Percentiles rank a stretch among this genome's conserved stretches.
Conservation (phyloP, 2,797 vertebrate genomes). For the Catamblyrhynchus diadema region DNA sequence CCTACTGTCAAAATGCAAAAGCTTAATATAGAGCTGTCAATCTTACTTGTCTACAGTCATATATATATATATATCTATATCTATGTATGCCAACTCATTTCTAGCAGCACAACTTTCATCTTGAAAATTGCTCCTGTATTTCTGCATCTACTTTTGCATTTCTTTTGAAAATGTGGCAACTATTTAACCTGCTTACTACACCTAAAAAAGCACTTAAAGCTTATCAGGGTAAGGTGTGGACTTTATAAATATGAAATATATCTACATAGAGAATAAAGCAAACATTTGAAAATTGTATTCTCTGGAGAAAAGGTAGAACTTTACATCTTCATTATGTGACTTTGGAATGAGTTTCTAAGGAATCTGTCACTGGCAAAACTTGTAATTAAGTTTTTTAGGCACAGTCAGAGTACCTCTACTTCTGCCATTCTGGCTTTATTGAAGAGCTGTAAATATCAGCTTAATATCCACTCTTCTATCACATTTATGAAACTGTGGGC, state of each 20-base stretch:
- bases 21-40: not conserved
- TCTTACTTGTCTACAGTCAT: not conserved
- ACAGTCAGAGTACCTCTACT: not conserved
- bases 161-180: not conserved
- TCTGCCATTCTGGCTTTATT: not conserved
- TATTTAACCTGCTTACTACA: not conserved
- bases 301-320: not conserved
- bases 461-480: not conserved
- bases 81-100: not conserved
- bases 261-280: not conserved
- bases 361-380: not conserved
- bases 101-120: not conserved
- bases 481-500: not conserved
- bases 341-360: not conserved
- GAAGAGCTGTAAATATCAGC: not conserved
- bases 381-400: not conserved
- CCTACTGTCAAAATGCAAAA: not conserved
- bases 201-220: not conserved
- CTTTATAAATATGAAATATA: not conserved
- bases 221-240: not conserved
- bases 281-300: not conserved
- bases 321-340: not conserved
- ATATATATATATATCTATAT: not conserved
- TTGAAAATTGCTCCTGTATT: not conserved
- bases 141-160: not conserved